Base-by-base conservation (phyloP, 1,140 invertebrate genomes). In the Mycetomoellerius zeteki region DNA sequence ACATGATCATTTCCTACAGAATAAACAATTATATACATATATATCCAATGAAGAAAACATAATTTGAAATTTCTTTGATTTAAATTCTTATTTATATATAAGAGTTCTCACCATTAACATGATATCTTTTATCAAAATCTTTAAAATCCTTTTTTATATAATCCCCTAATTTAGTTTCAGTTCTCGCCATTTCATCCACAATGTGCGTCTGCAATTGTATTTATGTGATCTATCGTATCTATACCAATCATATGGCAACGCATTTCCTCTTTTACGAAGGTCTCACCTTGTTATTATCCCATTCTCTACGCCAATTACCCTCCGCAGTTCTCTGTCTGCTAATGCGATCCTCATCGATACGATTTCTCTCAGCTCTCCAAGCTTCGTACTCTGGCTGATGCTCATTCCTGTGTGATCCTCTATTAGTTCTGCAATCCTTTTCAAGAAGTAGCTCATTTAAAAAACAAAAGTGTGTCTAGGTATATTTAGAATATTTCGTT, bases 291-390 rank as follows among this genome's bases (percentile, higher is more conserved):
- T 96, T 94, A 77, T 93, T 95, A 86, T 96, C 95, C 95, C 95
- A 96, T 88, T 96, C 95, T 87, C 95, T 89, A 47, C 94, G 91
- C 95, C 95, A 96, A 86, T 94, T 95, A 24, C 95, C 95, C 76
- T 96, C 95, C 3, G 95, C 94, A 58, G 94, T 94, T 91, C 92
- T 94, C 77, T 96, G 95, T 81, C 95, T 93, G 76, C 93, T 94
- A 24, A 96, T 96, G 47, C 95, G 93, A 77, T 95, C 95, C 85
- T 96, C 94, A 81, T 96, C 95, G 62, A 96, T 96, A 12, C 93
- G 94, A 92, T 95, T 95, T 56, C 95, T 90, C 86, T 96, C 95
- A 64, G 94, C 95, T 88, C 95, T 92, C 95, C 95, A 96, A 37
- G 94, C 94, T 77, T 95, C 94, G 54, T 96, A 95, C 10, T 95